Evolutionary conservation across 1,140 invertebrate genomes (phyloP), one percentile per base, ranked within the genome.

Genomic region (Tachypleus tridentatus): DNA sequence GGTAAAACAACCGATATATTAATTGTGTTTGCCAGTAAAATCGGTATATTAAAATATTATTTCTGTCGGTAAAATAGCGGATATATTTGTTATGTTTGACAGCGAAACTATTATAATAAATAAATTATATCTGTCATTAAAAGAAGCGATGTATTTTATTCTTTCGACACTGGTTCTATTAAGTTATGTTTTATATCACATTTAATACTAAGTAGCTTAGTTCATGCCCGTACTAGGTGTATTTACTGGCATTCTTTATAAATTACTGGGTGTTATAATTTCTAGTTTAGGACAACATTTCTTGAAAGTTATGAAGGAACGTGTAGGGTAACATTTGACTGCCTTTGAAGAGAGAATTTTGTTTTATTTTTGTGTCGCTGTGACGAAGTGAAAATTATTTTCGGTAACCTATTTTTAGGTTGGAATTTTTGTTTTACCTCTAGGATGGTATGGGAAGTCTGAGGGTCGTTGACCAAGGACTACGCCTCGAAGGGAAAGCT

Each of bases 381-480:
- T n/a, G 8, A 9, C n/a, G 8, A n/a, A 54, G n/a, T 9, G 8
- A 54, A 61, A 61, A 68, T 48, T 9, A 9, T n/a, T n/a, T 54
- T 9, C n/a, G n/a, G 1, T 9, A 54, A 54, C 73, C 72, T 56
- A 71, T 67, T 83, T 84, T 65, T 54, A n/a, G 8, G 2, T 54
- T 54, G 8, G 53, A 54, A 54, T 9, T 54, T 9, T 62, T 62
- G 68, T 48, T 73, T 72, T 56, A 71, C 67, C 83, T 84, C 65
- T 80, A 97, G 93, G 87, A 93, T 74, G 94, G 94, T 60, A 94
- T 98, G 84, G 93, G 93, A 54, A 88, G 91, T 71, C 80, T 97
- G 49, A 87, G 88, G 77, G 88, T 97, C 67, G 85, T 92, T 58
- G 84, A 88, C 58, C 88, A 91, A 62, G 93, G 93, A 49, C 80